Conservation (phyloP, 2,888 invertebrate species). For the Trichopoda pennipes region DNA sequence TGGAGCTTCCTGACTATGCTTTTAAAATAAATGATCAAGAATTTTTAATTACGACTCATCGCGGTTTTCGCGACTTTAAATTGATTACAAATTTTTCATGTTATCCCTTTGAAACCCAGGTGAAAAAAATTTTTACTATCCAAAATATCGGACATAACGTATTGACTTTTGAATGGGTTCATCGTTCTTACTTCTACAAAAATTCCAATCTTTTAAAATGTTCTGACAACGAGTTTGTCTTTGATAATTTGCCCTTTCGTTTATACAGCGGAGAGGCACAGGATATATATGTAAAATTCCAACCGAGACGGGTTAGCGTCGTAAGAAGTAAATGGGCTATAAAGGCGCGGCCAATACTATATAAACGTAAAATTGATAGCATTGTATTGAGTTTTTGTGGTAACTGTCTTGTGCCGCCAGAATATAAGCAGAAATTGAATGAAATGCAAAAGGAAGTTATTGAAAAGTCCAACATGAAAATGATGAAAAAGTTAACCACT, state of each 20-base stretch:
- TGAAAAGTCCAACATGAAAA: constrained; percentile 69
- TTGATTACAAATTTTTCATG: constrained; percentile 70
- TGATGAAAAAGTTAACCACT: constrained; percentile 53
- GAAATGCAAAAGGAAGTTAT: constrained; percentile 54
- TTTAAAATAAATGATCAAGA: constrained; percentile 72
- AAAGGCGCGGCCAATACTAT: constrained; percentile 71
- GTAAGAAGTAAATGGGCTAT: constrained; percentile 70
- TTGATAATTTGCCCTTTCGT: constrained; percentile 67
- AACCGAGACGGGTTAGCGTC: constrained; percentile 69
- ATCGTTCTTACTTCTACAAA: constrained; percentile 70
- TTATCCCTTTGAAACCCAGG: constrained; percentile 71
- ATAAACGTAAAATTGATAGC: constrained; percentile 60
- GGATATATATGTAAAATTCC: constrained; percentile 70
- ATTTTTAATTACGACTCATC: constrained; percentile 26
- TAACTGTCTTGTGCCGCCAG: constrained; percentile 69
- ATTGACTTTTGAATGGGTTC: constrained; percentile 72
- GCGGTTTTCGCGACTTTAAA: constrained; percentile 54
- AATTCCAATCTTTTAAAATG: constrained; percentile 68
- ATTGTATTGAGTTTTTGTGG: constrained; percentile 70
- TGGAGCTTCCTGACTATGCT: constrained; percentile 66
- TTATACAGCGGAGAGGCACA: constrained; percentile 72
- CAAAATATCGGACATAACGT: constrained; percentile 73
- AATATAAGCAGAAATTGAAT: constrained; percentile 69
- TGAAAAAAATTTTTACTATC: constrained; percentile 71
- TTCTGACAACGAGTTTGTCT: constrained; percentile 69